Percentiles rank a stretch among this genome's conserved stretches.
Conservation (phyloP, 2,797 vertebrate species). For the Kryptolebias ocellatus region DNA sequence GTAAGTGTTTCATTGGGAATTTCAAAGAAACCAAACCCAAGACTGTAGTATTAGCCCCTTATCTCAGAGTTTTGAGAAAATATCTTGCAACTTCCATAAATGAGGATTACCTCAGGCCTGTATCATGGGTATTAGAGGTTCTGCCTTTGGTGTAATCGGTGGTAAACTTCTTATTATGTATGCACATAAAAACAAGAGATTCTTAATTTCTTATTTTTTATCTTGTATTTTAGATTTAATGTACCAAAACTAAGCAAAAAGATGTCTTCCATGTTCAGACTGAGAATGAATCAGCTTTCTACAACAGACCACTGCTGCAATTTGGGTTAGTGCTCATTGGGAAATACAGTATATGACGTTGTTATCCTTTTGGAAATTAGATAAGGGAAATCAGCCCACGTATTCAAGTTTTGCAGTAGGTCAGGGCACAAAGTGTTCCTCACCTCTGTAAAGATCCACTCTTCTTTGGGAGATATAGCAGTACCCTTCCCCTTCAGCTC, state of each 20-base stretch:
- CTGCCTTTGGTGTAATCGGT: not conserved
- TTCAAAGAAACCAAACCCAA: too few relatives aligned
- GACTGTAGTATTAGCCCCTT: too few relatives aligned
- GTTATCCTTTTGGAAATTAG: not conserved
- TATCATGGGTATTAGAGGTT: not conserved
- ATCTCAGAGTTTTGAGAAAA: too few relatives aligned
- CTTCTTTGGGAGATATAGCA: slow-evolving; percentile 80
- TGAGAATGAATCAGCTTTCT: not conserved
- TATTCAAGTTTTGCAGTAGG: not conserved
- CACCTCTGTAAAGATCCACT: slow-evolving; percentile 90
- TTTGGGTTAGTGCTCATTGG: not conserved
- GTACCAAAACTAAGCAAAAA: not conserved
- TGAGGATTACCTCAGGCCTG: too few relatives aligned
- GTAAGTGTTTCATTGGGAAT: not conserved
- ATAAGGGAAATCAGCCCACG: not conserved
- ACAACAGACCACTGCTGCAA: not conserved
- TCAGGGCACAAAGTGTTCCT: slow-evolving; percentile 30
- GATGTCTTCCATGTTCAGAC: not conserved
- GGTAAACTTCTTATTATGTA: not conserved
- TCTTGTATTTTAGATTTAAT: too few relatives aligned
- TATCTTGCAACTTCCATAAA: too few relatives aligned
- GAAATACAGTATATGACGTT: not conserved
- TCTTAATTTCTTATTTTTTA: too few relatives aligned
- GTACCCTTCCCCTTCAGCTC: slow-evolving; percentile 85
- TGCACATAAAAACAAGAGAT: not conserved